Evolutionary conservation across 1,140 invertebrate species (phyloP).

Genomic region (Diprion similis): DNA sequence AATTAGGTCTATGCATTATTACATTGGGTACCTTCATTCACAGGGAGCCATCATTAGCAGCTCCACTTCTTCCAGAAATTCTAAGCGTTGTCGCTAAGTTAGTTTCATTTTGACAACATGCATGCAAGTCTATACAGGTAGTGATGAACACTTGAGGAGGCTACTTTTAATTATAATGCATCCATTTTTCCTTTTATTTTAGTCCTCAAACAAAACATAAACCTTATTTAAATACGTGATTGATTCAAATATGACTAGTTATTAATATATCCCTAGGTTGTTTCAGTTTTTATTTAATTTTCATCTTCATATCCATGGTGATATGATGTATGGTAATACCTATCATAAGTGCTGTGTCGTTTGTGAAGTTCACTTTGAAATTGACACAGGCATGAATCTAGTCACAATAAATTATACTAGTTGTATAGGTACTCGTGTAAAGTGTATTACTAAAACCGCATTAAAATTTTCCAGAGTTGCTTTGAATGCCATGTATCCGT

Average conservation of each 20-base stretch:
- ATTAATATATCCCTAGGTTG: no score
- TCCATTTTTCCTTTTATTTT: conserved; percentile 4
- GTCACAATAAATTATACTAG: no score
- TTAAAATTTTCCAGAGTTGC: conserved; percentile 67
- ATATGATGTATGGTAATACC: no score
- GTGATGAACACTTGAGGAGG: not conserved
- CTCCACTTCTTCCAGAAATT: conserved; percentile 91
- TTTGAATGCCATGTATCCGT: conserved; percentile 80
- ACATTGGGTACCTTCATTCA: conserved; percentile 95
- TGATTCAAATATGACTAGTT: no score
- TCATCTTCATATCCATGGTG: no score
- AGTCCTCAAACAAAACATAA: not conserved
- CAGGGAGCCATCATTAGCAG: conserved; percentile 91
- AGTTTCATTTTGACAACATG: conserved; percentile 29
- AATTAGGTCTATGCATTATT: conserved; percentile 93
- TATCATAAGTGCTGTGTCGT: no score
- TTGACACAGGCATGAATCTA: no score
- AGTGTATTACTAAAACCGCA: not conserved
- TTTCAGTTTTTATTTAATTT: no score
- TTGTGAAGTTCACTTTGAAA: no score
- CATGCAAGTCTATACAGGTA: not conserved
- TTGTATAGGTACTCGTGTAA: no score
- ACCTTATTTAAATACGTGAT: no score
- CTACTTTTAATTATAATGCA: not conserved
- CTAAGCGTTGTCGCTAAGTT: conserved; percentile 87